Base-by-base conservation (phyloP, 2,888 invertebrate species). In the Euzophera pinguis region DNA sequence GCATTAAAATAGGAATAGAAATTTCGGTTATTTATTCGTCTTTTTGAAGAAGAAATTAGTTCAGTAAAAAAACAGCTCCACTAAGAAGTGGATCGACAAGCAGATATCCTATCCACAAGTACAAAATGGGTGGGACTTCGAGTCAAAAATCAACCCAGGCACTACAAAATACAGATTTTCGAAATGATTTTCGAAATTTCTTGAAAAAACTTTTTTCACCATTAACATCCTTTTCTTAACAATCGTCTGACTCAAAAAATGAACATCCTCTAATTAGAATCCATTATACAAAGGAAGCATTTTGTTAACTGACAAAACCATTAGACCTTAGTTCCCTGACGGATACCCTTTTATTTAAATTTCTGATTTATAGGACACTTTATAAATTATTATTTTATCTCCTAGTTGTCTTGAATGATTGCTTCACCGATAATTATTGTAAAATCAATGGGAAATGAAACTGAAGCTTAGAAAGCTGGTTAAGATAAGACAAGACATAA, bases 261-360 rank as follows among this genome's bases (percentile, higher is more conserved):
- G n/a, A 32, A 16, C 10, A 8, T 4, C 14, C 34, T 32, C 29
- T 14, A 16, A 45, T 45, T 45, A 16, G 9, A 45, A 1, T 0
- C 29, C 14, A 38, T 38, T 38, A 3, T 7, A 38, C 13, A 45
- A 32, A 32, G 45, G 32, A 45, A 45, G 14, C 13, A 32, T 45
- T 45, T 48, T 37, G 37, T 22, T 39, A 38, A 38, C 27, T 27
- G 48, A 48, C 48, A 27, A 35, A 48, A 38, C 9, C 48, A 48
- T 29, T 38, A 37, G 38, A 48, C 38, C 48, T 38, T 27, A 48
- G 14, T 45, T 9, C 14, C 9, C 16, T 32, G 10, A 32, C 7
- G 7, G n/a, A 42, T n/a, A n/a, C 12, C 29, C 12, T 45, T 6
- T 9, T n/a, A 32, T 16, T 16, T 39, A 12, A 38, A 32, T 45